Conservation (phyloP, 92 coral and sea anemone genomes). For the Siderastrea siderea region DNA sequence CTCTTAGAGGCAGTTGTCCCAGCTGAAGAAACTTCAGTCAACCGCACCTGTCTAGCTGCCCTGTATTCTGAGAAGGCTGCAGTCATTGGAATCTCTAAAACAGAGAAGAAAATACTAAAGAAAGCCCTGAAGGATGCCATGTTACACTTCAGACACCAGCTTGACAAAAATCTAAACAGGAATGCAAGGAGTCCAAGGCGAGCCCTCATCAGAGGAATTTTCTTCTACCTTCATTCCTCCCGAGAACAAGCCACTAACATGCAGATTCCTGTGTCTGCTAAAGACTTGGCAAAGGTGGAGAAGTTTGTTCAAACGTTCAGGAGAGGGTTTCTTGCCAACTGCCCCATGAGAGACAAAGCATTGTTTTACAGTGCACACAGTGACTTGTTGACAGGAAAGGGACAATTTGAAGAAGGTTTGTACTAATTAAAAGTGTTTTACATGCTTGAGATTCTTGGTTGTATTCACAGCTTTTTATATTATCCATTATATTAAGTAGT, state of each 20-base stretch:
- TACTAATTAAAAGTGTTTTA: background rate
- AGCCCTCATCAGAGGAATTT: conserved; percentile 1
- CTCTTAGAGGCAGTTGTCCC: conserved; percentile 40
- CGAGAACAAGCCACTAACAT: conserved; percentile 27
- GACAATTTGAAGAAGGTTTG: conserved; percentile 42
- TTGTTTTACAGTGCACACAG: conserved; percentile 35
- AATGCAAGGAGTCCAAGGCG: conserved; percentile 32
- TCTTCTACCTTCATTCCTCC: conserved; percentile 23
- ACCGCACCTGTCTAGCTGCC: conserved; percentile 35
- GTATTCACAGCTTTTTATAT: too few species aligned
- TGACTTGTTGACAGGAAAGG: background rate
- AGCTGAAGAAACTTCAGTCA: conserved; percentile 36
- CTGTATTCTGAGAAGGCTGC: conserved; percentile 42
- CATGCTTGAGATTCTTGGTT: background rate
- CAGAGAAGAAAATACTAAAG: background rate
- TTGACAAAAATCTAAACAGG: conserved; percentile 12
- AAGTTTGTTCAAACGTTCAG: background rate
- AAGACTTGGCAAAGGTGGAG: background rate
- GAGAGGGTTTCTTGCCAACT: conserved; percentile 5
- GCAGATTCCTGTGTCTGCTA: conserved; percentile 4
- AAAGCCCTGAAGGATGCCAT: conserved; percentile 12
- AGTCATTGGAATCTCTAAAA: conserved; percentile 1
- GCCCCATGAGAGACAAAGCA: conserved; percentile 38
- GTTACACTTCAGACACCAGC: conserved; percentile 32
- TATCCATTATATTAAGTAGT: too few species aligned